Base-by-base conservation (phyloP, 2,888 invertebrate genomes). In the Scaptomyza flava region DNA sequence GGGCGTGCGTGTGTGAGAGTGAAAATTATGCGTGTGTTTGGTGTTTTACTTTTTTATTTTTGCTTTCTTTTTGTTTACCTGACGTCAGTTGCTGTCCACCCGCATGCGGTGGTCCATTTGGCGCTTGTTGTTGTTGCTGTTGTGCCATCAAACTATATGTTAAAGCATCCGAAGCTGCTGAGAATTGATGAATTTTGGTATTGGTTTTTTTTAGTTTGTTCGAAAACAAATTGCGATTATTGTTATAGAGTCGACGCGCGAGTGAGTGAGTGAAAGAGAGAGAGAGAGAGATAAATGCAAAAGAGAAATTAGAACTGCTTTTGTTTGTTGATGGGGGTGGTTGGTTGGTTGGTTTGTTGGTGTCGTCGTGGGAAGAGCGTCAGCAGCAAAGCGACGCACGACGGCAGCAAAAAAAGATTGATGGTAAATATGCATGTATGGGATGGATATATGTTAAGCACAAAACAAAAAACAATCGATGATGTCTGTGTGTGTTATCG, bases 61-160 rank as follows among this genome's bases (percentile, higher is more conserved):
- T 48, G n/a, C 20, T 51, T 58, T 54, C 65, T 71, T 27, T 27
- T 59, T 31, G 63, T 76, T 89, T 90, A 91, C 91, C 89, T 90
- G 91, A 72, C 71, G 81, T 88, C 71, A 89, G 42, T 81, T 89
- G 90, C 65, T 82, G 86, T 78, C 89, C 90, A 87, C 88, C 89
- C 77, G 87, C 82, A 72, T 84, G 83, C 69, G 89, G 84, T 80
- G 90, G 87, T 85, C 91, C 91, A 77, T 82, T 88, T 67, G 91
- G 83, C 77, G 89, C 81, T 90, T 91, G 91, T 66, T 74, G 72
- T 72, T 72, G 74, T 75, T 75, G 74, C 77, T 75, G 74, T 68
- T 91, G 91, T 81, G 91, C 91, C 91, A 92, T 91, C 89, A 91
- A 90, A 89, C 89, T 90, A 85, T 89, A 90, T 77, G 90, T 91